Evolutionary conservation across 2,888 invertebrate species (phyloP), one percentile per base, ranked within the genome.

Genomic region (Helobdella robusta): DNA sequence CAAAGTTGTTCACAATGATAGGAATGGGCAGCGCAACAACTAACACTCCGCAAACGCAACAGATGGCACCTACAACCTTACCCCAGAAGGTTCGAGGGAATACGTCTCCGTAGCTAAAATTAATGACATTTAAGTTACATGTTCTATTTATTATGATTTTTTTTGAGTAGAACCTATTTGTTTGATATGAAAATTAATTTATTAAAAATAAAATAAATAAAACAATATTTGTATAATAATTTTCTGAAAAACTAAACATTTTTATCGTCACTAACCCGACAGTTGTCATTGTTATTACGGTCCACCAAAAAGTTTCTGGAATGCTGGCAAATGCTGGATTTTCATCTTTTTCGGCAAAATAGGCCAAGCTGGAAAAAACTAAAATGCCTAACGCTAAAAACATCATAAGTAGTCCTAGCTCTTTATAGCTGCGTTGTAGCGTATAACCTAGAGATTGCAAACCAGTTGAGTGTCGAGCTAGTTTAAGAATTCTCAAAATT

Each of bases 21-120:
- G 98, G 97, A 87, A 98, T 97, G 86, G 98, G 98, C 85, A 98
- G 89, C 85, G 97, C 97, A 87, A 98, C 92, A 86, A 97, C 97
- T 88, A 98, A 87, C 83, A 98, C 97, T 85, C 98, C 98, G 87
- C 97, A 97, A 85, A 98, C 92, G 87, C 95, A 97, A 88, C 97
- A 97, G 84, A 94, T 92, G 85, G 92, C 91, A 85, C 97, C 98
- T 85, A 98, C 94, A 84, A 97, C 87, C 85, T 97, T 97, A 84
- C 98, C 98, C 84, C 94, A 87, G 81, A 89, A 87, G 81, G 97
- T 97, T 81, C 89, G 92, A 81, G 97, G 92, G 84, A 87, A 89
- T 83, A 92, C 90, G 84, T 92, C 97, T 84, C 97, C 95, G 86
- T 97, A 97, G n/a, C 62, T 62, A 46, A n/a, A 60, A 40, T 20